phyloP scores from a whole-genome alignment of 2,888 invertebrate species.

The Drosophila villosipedis region DNA sequence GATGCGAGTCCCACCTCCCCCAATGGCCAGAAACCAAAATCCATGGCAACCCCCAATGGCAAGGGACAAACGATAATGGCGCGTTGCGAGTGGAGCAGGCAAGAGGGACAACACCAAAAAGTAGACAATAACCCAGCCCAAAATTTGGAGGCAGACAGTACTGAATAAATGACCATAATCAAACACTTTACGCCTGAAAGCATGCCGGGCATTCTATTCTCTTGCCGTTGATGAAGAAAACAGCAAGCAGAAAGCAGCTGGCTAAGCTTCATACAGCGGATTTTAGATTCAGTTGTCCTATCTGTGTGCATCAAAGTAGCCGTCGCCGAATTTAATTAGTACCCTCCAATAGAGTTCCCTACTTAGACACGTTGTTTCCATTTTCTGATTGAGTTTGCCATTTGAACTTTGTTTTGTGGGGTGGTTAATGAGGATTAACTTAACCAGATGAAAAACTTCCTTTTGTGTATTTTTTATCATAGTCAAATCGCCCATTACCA shows the following conservation, averaged over 20 bases:
- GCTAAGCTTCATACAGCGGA: conserved; percentile 38
- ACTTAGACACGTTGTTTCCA: conserved; percentile 13
- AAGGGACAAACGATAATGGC: conserved; percentile 49
- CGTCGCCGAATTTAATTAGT: conserved; percentile 75
- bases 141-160: conserved; percentile 48
- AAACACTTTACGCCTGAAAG: conserved; percentile 83
- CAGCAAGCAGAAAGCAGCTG: conserved; percentile 37
- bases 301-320: conserved; percentile 57
- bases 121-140: conserved; percentile 55
- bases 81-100: conserved; percentile 32
- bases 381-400: conserved; percentile 6
- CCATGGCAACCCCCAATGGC: conserved; percentile 59
- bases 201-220: conserved; percentile 43
- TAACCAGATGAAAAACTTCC: neutral
- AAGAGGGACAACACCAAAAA: conserved; percentile 23
- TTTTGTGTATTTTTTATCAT: neutral
- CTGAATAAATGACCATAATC: conserved; percentile 81
- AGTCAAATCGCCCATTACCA: neutral
- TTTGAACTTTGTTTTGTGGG: neutral
- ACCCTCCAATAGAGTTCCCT: conserved; percentile 49
- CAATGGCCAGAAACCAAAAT: conserved; percentile 57
- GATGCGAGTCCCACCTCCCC: conserved; percentile 29
- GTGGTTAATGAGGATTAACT: neutral
- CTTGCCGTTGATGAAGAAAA: conserved; percentile 18
- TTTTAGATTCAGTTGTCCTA: conserved; percentile 12